These are phyloP conservation scores for Crotalus viridis DNA, from an alignment of 2,113 vertebrate genomes.

Conservation along the genomic window DNA sequence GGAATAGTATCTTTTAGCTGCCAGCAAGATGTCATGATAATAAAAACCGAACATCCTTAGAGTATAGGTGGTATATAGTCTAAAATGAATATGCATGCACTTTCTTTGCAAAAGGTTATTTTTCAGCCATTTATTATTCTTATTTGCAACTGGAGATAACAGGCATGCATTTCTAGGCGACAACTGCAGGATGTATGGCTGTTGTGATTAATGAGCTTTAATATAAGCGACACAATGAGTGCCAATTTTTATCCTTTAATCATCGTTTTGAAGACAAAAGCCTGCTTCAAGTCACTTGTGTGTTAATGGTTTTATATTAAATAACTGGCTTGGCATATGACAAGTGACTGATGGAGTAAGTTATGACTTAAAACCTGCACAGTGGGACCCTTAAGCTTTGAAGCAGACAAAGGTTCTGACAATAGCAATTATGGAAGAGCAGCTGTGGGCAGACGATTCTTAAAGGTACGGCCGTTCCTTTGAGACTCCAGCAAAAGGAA, in stretches of 20 bases:
- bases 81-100: background rate
- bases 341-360: constrained; percentile 28
- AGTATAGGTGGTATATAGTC: background rate
- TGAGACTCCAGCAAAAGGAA: background rate
- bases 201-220: constrained; percentile 38
- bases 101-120: constrained; percentile 24
- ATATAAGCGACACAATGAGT: background rate
- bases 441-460: constrained; percentile 10
- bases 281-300: constrained; percentile 26
- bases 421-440: background rate
- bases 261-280: constrained; percentile 22
- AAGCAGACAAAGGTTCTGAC: constrained; percentile 27
- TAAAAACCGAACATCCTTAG: background rate
- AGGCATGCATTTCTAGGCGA: background rate
- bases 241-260: constrained; percentile 29
- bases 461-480: background rate
- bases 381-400: constrained; percentile 21
- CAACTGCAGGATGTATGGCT: background rate
- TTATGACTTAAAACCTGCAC: constrained; percentile 32
- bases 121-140: constrained; percentile 23
- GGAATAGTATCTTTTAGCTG: background rate
- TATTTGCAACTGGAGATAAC: constrained; percentile 27
- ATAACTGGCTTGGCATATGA: constrained; percentile 29
- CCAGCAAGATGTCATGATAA: accelerated
- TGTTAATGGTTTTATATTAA: constrained; percentile 33